Evolutionary conservation across 37 sponge, comb jelly and placozoan genomes (phyloP).

Genomic region (Aplysina aerophoba): DNA sequence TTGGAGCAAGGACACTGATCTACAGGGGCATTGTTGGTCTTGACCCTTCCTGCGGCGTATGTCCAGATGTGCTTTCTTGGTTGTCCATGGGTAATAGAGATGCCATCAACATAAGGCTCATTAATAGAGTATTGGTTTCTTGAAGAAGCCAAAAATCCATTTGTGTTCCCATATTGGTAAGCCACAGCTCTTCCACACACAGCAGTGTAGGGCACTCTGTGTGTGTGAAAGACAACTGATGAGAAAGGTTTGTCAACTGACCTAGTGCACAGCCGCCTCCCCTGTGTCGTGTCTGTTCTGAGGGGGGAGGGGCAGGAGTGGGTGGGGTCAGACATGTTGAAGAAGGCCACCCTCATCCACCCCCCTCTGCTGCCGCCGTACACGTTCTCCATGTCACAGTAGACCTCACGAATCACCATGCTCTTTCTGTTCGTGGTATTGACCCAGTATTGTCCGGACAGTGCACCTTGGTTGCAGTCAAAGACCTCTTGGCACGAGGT

Average conservation of each 20-base stretch:
- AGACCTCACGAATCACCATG: not conserved
- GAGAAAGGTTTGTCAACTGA: slow-evolving; percentile 16
- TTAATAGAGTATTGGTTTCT: not conserved
- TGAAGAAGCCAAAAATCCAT: not conserved
- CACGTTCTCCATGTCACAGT: slow-evolving; percentile 5
- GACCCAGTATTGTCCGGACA: slow-evolving; percentile 9
- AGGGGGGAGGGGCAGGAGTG: slow-evolving; percentile 9
- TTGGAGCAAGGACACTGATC: not conserved
- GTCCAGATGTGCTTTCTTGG: slow-evolving; percentile 20
- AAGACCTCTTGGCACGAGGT: slow-evolving; percentile 9
- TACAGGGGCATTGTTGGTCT: not conserved
- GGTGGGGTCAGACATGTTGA: slow-evolving; percentile 15
- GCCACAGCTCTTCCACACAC: slow-evolving; percentile 15
- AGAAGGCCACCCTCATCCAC: slow-evolving; percentile 27
- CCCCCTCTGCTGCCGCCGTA: not conserved
- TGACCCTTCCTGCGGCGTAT: not conserved
- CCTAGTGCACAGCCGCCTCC: slow-evolving; percentile 16
- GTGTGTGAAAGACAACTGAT: not conserved
- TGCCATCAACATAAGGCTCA: not conserved
- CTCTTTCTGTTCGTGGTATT: not conserved
- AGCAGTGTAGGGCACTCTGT: not conserved
- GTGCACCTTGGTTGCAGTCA: not conserved
- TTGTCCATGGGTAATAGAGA: slow-evolving; percentile 4
- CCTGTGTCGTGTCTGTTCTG: not conserved
- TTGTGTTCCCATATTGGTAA: not conserved